Evolutionary conservation across 92 coral and sea anemone species (phyloP).

Genomic region (Zoanthus sansibaricus): DNA sequence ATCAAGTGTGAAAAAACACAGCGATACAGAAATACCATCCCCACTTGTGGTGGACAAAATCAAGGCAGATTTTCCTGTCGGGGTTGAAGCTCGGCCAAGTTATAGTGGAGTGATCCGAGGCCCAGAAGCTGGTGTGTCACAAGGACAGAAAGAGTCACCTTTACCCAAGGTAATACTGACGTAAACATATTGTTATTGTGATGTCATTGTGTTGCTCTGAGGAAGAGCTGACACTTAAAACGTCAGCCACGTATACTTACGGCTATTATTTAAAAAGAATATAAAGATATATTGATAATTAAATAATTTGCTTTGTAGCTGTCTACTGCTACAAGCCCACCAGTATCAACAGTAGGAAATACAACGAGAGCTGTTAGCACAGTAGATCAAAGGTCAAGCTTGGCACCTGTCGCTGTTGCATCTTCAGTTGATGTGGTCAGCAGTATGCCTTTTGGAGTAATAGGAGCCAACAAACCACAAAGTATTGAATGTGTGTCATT

Average conservation of each 20-base stretch:
- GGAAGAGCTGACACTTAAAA: no score
- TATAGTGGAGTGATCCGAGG: conserved; percentile 42
- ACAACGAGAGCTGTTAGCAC: conserved; percentile 86
- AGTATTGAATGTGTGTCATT: background rate
- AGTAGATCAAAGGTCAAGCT: conserved; percentile 58
- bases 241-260: no score
- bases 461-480: conserved; percentile 57
- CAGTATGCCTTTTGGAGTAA: conserved; percentile 59
- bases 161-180: conserved; percentile 9
- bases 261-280: no score
- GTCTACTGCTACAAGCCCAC: conserved; percentile 25
- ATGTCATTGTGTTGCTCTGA: no score
- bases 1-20: background rate
- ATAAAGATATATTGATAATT: no score
- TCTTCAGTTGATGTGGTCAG: conserved; percentile 36
- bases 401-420: conserved; percentile 53
- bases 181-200: no score
- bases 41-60: background rate
- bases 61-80: background rate
- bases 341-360: conserved; percentile 77
- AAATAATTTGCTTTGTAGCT: conserved; percentile 8
- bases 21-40: background rate
- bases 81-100: conserved; percentile 22
- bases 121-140: conserved; percentile 10
- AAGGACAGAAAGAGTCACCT: conserved; percentile 16